A percentile compares a stretch with the other conserved stretches of the same genome.
phyloP scores from a whole-genome alignment of 1,140 invertebrate species.

The Reticulitermes speratus region DNA sequence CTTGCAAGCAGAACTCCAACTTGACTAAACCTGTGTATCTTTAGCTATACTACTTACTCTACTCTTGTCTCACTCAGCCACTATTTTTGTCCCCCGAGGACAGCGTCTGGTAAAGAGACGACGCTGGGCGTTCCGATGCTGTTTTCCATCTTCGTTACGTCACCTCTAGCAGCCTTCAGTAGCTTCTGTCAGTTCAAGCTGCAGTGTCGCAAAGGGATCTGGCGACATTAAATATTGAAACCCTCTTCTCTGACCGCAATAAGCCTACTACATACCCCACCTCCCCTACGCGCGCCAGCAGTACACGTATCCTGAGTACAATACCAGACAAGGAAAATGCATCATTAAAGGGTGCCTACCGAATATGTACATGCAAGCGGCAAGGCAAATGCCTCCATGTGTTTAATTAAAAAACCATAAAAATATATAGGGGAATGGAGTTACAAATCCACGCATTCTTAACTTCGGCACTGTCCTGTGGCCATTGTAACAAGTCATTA shows the following conservation, averaged over 20 bases:
- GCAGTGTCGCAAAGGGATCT: not conserved
- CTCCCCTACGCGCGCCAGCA: not conserved
- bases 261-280: not conserved
- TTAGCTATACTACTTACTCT: not conserved
- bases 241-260: not conserved
- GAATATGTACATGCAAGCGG: too few relatives aligned
- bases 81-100: not conserved
- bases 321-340: not conserved
- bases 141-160: constrained; percentile 16
- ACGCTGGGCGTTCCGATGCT: not conserved
- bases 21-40: not conserved
- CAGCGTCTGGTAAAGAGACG: constrained; percentile 9
- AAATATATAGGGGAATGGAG: too few relatives aligned
- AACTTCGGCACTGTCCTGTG: too few relatives aligned
- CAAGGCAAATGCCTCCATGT: too few relatives aligned
- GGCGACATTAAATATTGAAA: constrained; percentile 10
- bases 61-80: not conserved
- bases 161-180: not conserved
- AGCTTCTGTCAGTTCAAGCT: constrained; percentile 4
- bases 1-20: not conserved
- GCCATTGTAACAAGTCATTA: too few relatives aligned
- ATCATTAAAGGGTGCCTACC: not conserved
- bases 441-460: too few relatives aligned
- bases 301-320: not conserved
- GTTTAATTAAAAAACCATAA: too few relatives aligned